Base-by-base conservation (phyloP, 2,888 invertebrate species). In the Torymus texanus region DNA sequence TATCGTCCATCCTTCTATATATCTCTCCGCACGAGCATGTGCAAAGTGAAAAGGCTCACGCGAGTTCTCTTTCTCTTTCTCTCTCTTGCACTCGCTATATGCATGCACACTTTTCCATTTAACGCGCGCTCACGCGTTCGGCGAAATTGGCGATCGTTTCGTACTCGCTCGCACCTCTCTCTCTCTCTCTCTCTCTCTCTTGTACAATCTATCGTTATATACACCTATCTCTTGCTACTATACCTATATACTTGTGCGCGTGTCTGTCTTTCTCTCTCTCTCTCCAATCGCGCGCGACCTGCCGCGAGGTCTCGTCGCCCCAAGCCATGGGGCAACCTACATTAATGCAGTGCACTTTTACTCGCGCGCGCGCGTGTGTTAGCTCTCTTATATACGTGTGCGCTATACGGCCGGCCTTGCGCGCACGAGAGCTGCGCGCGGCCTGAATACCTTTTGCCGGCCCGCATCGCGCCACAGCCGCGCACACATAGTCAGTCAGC, bases 271-370 rank as follows among this genome's bases (percentile, higher is more conserved):
- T n/a, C 21, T 21, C 21, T 21, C 21, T 21, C 21, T 21, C 21
- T 59, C 21, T 21, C 24, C 11, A 61, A 61, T 21, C 55, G 66
- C n/a, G 24, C 67, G 68, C 75, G 77, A 71, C 77, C 77, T 58
- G 75, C 74, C 41, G 66, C 75, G 75, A 72, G 72, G 79, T 75
- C 75, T 77, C 80, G 59, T 74, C 82, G 87, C 87, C 87, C 84
- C 84, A 82, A 86, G 86, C 84, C 83, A 87, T 84, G 85, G 86
- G 84, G 86, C 86, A 87, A 86, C 86, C 87, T 85, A 87, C 86
- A 88, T 88, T 85, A 86, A 86, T 85, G 86, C 68, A 80, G 83
- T 85, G 86, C 86, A 86, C 86, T 87, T 87, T 88, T 88, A 87
- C 86, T 86, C 84, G 83, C 76, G 83, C 71, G 72, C 78, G 79